Base-by-base conservation (phyloP, 64 coral and sea anemone genomes). In the Actinia equina region DNA sequence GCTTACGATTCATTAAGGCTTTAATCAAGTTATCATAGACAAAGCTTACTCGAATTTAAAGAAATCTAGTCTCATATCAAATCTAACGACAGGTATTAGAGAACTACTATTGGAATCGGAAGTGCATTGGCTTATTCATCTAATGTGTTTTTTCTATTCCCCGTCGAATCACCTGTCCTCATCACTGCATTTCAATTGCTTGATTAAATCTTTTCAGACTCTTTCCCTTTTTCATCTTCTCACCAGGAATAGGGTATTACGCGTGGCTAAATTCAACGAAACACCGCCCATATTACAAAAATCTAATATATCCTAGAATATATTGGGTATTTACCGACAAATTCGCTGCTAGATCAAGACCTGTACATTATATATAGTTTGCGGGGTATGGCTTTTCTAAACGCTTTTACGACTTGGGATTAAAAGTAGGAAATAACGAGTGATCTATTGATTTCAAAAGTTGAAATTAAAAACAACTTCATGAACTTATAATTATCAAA, bases 1-100 rank as follows among this genome's bases (percentile, higher is more conserved):
- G 42, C 78, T 44, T 49, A 81, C 78, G 49, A 81, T 81, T 81
- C 78, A 81, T 81, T 81, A 52, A 81, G 49, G 78, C 78, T 81
- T 81, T 81, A 81, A 81, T 81, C 78, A 52, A 22, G 78, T 81
- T 81, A 44, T 44, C 42, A 22, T 49, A 13, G 43, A 81, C 78
- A 81, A 81, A 81, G 78, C 42, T 49, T 19, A 81, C 78, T 81
- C 15, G 69, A 74, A 74, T 74, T 74, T 74, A 44, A 44, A 49
- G 78, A 65, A 81, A 81, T 52, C 78, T 81, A 49, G 42, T 81
- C 78, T 81, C 23, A 52, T 81, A 52, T 81, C 78, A 81, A 49
- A 49, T 9, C 78, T 81, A 52, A 52, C 78, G 78, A 81, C 78
- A 52, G 78, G 78, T 81, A 52, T 81, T 81, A 52, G 42, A 52